Conservation (phyloP, 2,113 vertebrate genomes). For the Electrona antarctica region DNA sequence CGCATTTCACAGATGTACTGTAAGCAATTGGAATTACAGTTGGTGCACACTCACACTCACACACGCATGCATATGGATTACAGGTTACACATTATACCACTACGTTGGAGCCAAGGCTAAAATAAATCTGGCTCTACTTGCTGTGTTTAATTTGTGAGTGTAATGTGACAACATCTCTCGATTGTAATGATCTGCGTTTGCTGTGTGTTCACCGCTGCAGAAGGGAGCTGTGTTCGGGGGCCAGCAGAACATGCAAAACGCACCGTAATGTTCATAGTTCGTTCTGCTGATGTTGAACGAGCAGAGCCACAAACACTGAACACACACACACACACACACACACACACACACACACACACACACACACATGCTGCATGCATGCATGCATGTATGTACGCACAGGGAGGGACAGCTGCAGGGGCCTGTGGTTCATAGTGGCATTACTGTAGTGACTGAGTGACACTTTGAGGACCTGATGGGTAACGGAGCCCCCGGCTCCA, state of each 20-base stretch:
- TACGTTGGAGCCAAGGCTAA: background rate
- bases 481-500: conserved; percentile 44
- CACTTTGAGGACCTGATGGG: conserved; percentile 62
- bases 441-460: conserved; percentile 70
- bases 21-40: too few relatives aligned
- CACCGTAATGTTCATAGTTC: background rate
- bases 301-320: conserved; percentile 19
- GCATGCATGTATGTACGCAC: conserved; percentile 44
- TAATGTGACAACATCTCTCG: too few relatives aligned
- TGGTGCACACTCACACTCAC: background rate
- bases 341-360: conserved; percentile 12
- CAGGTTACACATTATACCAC: background rate
- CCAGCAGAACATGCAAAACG: background rate
- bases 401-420: conserved; percentile 67
- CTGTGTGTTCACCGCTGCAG: too few relatives aligned
- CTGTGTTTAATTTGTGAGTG: too few relatives aligned
- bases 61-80: background rate
- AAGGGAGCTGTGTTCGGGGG: background rate
- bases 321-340: conserved; percentile 37
- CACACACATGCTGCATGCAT: conserved; percentile 39
- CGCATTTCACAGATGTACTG: too few relatives aligned
- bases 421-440: conserved; percentile 57
- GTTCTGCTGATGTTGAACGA: conserved; percentile 54
- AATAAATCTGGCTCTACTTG: background rate
- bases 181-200: too few relatives aligned